Base-by-base conservation (phyloP, 2,797 vertebrate genomes). In the Meda fulgida region DNA sequence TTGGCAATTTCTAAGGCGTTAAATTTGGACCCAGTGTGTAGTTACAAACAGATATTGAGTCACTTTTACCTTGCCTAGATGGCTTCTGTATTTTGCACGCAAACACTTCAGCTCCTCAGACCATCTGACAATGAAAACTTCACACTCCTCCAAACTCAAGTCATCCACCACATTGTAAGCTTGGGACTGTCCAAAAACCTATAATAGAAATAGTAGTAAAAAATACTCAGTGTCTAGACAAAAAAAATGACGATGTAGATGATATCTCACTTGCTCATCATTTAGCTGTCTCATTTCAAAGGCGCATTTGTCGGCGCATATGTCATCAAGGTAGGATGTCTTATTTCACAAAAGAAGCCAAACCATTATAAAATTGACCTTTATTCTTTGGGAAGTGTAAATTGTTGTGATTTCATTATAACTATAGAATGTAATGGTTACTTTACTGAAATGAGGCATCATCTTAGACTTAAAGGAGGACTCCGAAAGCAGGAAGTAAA, bases 51-150 rank as follows among this genome's bases (percentile, higher is more conserved):
- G 18, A 26, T 26, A 3, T 29, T 72, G 7, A 23, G 3, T 13
- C 9, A 48, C n/a, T 38, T 13, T 38, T 72, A 82, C 80, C 69
- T 82, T 71, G 34, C 18, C 29, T 26, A 7, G 4, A n/a, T 60
- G 29, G 1, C 10, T 36, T 36, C 14, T 55, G 31, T 36, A 46
- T 73, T 73, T 72, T 31, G n/a, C 23, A 14, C 4, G 21, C 8
- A 76, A n/a, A n/a, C 13, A 34, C 19, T 46, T 83, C 2, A 76
- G 71, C 9, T 76, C 71, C 21, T 48, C 13, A 16, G 16, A 51
- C 81, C 81, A 83, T n/a, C 14, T 73, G 13, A n/a, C 19, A 46
- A 83, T 48, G 46, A 83, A 83, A 48, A 1, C 2, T 60, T 46
- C 9, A 75, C 81, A 66, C 16, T 83, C 81, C 0, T 29, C 43